Evolutionary conservation across 2,888 invertebrate species (phyloP), one percentile per base, ranked within the genome.

Genomic region (Entomobrya multifasciata): DNA sequence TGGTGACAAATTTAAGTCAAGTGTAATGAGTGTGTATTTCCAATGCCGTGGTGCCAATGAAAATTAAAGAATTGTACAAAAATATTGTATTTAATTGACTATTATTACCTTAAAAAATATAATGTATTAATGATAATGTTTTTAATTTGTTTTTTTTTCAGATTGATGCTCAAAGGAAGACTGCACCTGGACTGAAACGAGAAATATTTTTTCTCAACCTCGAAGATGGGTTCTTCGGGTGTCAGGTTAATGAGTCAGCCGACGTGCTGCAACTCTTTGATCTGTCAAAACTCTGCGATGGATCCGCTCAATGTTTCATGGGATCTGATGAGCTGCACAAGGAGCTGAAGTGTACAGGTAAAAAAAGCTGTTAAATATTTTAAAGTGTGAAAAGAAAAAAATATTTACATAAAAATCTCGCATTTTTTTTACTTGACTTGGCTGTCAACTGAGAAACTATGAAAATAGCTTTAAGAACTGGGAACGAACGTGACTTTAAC

Each of bases 211-310:
- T 98, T 94, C 95, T 98, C 93, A 98, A 98, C 94, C 95, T 98
- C 94, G 98, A 98, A 94, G 97, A 98, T 94, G 98, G 98, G 93
- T 98, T 97, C 94, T 98, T 98, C 94, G 98, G 97, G 92, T 98
- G 98, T 94, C 98, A 98, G 95, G 97, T 98, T 92, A 98, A 98
- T 95, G 97, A 97, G 94, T 97, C 97, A 92, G 96, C 96, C 92
- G 97, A 97, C 94, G 96, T 98, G 93, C 94, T 98, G 93, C 98
- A 98, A 95, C 94, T 98, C 93, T 97, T 97, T 94, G 97, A 98
- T 95, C 94, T 98, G 93, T 97, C 97, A 91, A 97, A 96, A 94
- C 94, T 98, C 92, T 98, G 98, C 94, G 97, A 98, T 94, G 96
- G 96, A 92, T 95, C 95, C 92, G 95, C 96, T 92, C 96, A 98